A percentile compares a stretch with the other conserved stretches of the same genome.
These are phyloP conservation scores for Julus scanicus DNA, from an alignment of 2,888 invertebrate species.

Conservation along the genomic window DNA sequence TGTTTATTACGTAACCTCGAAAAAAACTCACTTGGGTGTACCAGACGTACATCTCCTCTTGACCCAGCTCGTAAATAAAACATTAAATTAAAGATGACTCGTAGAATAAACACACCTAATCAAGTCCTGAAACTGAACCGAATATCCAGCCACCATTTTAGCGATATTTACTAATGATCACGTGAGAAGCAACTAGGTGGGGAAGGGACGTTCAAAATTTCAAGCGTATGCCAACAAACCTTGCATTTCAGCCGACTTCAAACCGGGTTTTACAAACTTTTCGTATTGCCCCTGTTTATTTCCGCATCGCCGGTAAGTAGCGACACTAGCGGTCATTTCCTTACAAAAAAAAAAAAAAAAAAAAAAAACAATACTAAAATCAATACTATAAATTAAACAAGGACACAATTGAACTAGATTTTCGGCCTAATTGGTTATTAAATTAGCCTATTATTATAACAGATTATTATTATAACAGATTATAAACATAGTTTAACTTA, in stretches of 20 bases:
- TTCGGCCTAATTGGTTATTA: too few species aligned
- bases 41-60: background rate
- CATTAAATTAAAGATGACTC: background rate
- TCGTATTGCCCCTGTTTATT: background rate
- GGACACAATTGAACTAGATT: too few species aligned
- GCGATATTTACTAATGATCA: conserved; percentile 29
- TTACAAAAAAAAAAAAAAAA: too few species aligned
- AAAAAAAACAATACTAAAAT: too few species aligned
- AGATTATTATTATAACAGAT: too few species aligned
- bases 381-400: too few species aligned
- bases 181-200: background rate
- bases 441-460: too few species aligned
- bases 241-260: background rate
- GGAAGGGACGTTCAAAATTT: background rate
- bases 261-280: background rate
- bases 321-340: conserved; percentile 1
- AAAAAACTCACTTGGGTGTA: background rate
- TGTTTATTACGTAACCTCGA: background rate
- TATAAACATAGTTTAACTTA: too few species aligned
- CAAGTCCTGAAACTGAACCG: background rate
- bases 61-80: background rate
- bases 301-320: background rate
- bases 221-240: background rate
- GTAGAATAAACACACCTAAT: background rate
- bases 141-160: background rate